A percentile compares a stretch with the other conserved stretches of the same genome.
These are phyloP conservation scores for Phaethornis superciliosus DNA, from an alignment of 2,113 vertebrate species.

Conservation along the genomic window DNA sequence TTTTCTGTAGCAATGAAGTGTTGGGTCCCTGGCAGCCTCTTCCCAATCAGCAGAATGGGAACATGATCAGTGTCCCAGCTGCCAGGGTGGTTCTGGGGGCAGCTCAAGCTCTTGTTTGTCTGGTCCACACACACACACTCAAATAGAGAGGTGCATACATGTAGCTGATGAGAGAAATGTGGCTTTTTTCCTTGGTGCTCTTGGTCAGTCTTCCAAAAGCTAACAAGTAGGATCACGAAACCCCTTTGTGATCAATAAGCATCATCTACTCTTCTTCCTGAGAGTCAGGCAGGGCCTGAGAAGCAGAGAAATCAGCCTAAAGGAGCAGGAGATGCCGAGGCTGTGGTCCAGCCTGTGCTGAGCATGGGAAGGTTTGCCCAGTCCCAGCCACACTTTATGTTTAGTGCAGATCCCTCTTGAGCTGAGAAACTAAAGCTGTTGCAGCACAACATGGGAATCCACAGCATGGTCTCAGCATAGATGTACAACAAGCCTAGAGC, in stretches of 20 bases:
- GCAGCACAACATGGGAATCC: not conserved
- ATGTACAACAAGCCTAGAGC: not conserved
- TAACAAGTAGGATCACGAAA: fast-evolving
- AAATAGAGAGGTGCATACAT: not conserved
- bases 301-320: not conserved
- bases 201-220: not conserved
- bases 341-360: not conserved
- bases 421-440: not conserved
- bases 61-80: fast-evolving
- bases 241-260: fast-evolving
- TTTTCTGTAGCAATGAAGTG: not conserved
- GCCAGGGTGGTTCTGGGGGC: not conserved
- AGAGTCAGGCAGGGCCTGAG: not conserved
- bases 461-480: fast-evolving
- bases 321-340: not conserved
- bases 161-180: fast-evolving
- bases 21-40: fast-evolving
- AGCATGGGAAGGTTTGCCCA: fast-evolving
- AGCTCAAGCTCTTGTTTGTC: fast-evolving
- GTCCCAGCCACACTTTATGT: fast-evolving
- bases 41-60: not conserved
- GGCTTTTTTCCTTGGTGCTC: not conserved
- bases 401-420: not conserved
- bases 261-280: not conserved
- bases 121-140: not conserved